Percentiles rank a stretch among this genome's conserved stretches.
Evolutionary conservation across 2,797 vertebrate genomes (phyloP).

Genomic region (Mallotus villosus): DNA sequence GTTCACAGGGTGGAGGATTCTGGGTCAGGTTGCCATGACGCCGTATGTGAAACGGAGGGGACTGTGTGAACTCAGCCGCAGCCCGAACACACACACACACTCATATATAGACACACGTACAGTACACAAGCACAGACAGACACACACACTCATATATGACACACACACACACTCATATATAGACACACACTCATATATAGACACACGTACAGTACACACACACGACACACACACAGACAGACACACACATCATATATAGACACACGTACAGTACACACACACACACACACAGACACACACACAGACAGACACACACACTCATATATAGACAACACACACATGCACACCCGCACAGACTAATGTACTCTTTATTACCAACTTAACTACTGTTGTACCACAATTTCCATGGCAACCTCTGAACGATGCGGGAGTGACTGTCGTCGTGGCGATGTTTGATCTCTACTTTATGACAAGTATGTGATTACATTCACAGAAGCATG

Average conservation of each 20-base stretch:
- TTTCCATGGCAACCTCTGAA: conserved; percentile 44
- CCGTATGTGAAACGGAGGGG: conserved; percentile 62
- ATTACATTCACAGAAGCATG: conserved; percentile 44
- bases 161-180: conserved; percentile 44
- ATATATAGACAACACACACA: conserved; percentile 47
- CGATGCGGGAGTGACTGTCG: conserved; percentile 27
- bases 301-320: conserved; percentile 42
- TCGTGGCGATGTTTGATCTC: conserved; percentile 40
- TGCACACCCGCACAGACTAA: conserved; percentile 4
- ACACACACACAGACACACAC: not conserved
- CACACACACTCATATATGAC: conserved; percentile 40
- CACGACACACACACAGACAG: conserved; percentile 8
- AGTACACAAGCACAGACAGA: too few relatives aligned
- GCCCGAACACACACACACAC: conserved; percentile 56
- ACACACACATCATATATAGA: conserved; percentile 54
- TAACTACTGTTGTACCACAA: conserved; percentile 52
- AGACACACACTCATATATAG: conserved; percentile 42
- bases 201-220: conserved; percentile 51
- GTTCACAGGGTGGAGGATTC: not conserved
- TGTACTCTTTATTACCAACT: conserved; percentile 51
- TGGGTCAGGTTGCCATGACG: conserved; percentile 61
- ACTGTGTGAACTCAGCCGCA: conserved; percentile 49
- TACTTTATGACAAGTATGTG: conserved; percentile 43
- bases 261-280: too few relatives aligned
- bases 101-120: conserved; percentile 42